Evolutionary conservation across 2,797 vertebrate species (phyloP).

Genomic region (Gastrophryne carolinensis): DNA sequence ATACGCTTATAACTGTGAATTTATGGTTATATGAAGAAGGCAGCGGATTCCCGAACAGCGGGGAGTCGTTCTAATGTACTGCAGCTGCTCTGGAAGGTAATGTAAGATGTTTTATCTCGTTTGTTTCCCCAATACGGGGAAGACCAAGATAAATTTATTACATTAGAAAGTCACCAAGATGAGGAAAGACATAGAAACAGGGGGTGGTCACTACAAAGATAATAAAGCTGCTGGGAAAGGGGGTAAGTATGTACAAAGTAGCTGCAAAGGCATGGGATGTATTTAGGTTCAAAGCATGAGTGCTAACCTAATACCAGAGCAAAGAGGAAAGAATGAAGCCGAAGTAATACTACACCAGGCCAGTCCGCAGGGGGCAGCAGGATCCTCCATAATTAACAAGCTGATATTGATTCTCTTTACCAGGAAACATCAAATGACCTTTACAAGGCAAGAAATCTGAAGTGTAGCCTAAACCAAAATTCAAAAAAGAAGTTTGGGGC

Average conservation of each 20-base stretch:
- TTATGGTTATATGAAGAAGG: slow-evolving; percentile 6
- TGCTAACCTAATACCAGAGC: background rate
- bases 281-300: slow-evolving; percentile 8
- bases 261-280: background rate
- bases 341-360: slow-evolving; percentile 35
- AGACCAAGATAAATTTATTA: slow-evolving; percentile 21
- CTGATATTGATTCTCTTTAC: slow-evolving; percentile 47
- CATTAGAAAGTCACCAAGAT: background rate
- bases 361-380: slow-evolving; percentile 25
- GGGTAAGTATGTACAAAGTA: background rate
- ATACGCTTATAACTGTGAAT: background rate
- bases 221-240: background rate
- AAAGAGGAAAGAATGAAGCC: slow-evolving; percentile 5
- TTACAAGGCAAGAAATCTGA: slow-evolving; percentile 26
- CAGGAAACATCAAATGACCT: slow-evolving; percentile 51
- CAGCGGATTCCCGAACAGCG: background rate
- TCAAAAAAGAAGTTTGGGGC: background rate
- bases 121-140: slow-evolving; percentile 2
- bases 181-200: background rate
- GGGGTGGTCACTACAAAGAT: background rate
- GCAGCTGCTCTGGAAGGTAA: slow-evolving; percentile 17
- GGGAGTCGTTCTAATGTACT: slow-evolving; percentile 2
- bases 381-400: slow-evolving; percentile 51
- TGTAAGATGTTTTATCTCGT: background rate
- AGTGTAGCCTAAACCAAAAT: background rate